Base-by-base conservation (phyloP, 2,888 invertebrate species). In the Athripsodes cinereus region DNA sequence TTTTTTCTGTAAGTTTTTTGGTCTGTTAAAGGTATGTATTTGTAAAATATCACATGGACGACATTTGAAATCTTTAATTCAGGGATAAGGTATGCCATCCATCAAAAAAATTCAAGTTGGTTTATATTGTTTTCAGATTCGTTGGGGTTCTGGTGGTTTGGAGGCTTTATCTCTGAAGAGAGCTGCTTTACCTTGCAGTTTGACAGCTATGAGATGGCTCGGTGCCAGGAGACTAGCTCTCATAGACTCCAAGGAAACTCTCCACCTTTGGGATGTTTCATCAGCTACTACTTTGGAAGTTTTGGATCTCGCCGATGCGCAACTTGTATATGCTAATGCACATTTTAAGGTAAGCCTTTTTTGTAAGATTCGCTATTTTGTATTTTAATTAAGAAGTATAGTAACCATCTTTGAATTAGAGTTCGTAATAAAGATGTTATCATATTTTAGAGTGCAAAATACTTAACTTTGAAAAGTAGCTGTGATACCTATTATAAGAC, bases 241-340 rank as follows among this genome's bases (percentile, higher is more conserved):
- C 57, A 75, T 97, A 63, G 96, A 97, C 73, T 84, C 86, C 0
- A 81, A 84, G 61, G 97, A 97, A 73, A 89, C 88, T 65, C 74
- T 96, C 58, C 88, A 93, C 70, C 76, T 98, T 50, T 81, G 95
- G 68, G 97, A 97, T 69, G 95, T 96, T 1, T 84, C 93, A 62
- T 84, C 87, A 0, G 91, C 93, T 68, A 88, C 92, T 65, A 93
- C 94, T 72, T 78, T 92, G 19, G 92, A 93, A 74, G 81, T 87
- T 21, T 75, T 92, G 63, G 93, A 95, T 70, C 79, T 94, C 64
- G 87, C 88, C 31, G 83, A 83, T 68, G 88, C 91, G 16, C 87
- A 90, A 44, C 80, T 94, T 44, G 90, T 93, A 1, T 94, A 93
- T 68, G 88, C 90, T 48, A 91, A 92, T 31, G 90, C 92, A 47